Evolutionary conservation across 2,113 vertebrate genomes (phyloP), one percentile per base, ranked within the genome.

Genomic region (Pterocles burchelli): DNA sequence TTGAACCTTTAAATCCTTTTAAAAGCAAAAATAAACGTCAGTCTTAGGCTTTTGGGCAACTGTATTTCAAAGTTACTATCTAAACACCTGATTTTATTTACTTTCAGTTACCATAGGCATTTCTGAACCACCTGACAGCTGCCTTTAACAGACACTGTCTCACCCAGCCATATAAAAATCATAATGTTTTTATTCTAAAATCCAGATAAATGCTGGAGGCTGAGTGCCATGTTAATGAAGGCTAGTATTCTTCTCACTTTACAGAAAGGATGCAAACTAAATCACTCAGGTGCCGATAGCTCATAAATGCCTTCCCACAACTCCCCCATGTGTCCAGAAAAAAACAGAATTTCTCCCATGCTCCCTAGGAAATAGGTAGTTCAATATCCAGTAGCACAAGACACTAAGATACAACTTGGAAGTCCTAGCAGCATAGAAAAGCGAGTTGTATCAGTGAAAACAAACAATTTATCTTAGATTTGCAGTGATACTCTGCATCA

Each of bases 261-360:
- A 86, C 38, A 80, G 13, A 17, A 83, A 83, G 43, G 51, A 73
- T 48, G 51, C 65, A 93, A 91, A 80, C 75, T 76, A 92, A 88
- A 88, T 85, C 83, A 70, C 46, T 93, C 43, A 26, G 68, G 86
- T 33, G 22, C 43, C 4, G 29, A 77, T 25, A 66, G 55, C 48
- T 95, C 83, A 86, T 73, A 94, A 95, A 94, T 66, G 59, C 46
- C 95, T 95, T 97, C 90, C 63, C 92, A 94, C 94, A 94, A 93
- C 95, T 97, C 96, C 96, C 96, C 92, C 90, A 85, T 93, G 96
- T 90, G 96, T 95, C 46, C 94, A 92, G 83, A 90, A 86, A 91
- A 93, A 76, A 74, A 4, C 7, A 71, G 34, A 86, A 55, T 92
- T 78, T 84, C 34, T 95, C 22, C 26, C 38, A 11, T 62, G 38